phyloP scores from a whole-genome alignment of 2,797 vertebrate genomes.

The Lemur catta region DNA sequence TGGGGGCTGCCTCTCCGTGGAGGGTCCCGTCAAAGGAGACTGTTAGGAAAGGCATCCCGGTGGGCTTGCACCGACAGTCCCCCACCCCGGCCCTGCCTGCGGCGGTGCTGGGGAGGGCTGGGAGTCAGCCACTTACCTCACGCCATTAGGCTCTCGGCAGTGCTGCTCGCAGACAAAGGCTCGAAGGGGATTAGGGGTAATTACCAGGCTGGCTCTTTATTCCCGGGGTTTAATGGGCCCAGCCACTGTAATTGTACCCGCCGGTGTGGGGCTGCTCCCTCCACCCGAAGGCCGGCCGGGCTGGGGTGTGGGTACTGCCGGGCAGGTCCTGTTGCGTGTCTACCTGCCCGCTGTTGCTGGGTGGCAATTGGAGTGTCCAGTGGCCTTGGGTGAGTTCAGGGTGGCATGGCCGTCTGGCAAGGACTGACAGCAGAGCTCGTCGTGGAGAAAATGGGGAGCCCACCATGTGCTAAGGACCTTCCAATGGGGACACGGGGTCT shows the following conservation, averaged over 20 bases:
- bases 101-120: conserved; percentile 58
- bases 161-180: conserved; percentile 89
- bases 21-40: conserved; percentile 25
- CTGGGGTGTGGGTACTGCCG: conserved; percentile 60
- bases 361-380: neutral
- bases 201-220: conserved; percentile 87
- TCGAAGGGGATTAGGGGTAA: conserved; percentile 91
- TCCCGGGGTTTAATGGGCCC: conserved; percentile 85
- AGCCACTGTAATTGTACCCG: conserved; percentile 87
- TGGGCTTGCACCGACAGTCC: conserved; percentile 46
- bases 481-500: neutral
- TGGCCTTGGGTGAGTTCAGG: neutral
- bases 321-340: neutral
- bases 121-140: conserved; percentile 71
- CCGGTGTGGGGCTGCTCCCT: conserved; percentile 68
- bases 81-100: conserved; percentile 14
- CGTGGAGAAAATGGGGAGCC: neutral
- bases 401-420: neutral
- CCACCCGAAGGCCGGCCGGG: conserved; percentile 57
- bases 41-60: conserved; percentile 56
- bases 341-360: neutral
- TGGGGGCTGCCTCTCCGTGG: neutral
- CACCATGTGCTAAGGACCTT: neutral
- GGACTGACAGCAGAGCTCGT: neutral
- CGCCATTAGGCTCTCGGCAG: conserved; percentile 87